Percentiles rank a stretch among this genome's conserved stretches.
These are phyloP conservation scores for Trogon melanurus DNA, from an alignment of 2,113 vertebrate genomes.

Conservation along the genomic window DNA sequence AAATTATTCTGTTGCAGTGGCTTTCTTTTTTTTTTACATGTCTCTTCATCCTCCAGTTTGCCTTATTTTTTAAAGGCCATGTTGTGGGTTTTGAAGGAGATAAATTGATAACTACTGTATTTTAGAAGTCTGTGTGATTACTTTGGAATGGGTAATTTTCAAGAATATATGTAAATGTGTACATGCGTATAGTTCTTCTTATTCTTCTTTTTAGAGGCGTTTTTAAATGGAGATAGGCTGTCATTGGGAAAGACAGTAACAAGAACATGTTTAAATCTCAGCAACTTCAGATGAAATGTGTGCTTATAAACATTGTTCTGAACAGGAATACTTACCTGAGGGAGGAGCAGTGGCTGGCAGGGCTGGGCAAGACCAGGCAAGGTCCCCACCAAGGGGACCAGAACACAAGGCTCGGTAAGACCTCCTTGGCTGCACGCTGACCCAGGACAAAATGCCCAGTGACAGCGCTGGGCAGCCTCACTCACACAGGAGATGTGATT, in stretches of 20 bases:
- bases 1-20: constrained; percentile 31
- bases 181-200: background rate
- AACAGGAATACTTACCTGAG: background rate
- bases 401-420: background rate
- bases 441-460: background rate
- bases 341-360: background rate
- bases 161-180: background rate
- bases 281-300: background rate
- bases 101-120: constrained; percentile 27
- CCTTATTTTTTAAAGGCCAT: background rate
- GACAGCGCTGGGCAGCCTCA: background rate
- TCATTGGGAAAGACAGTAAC: background rate
- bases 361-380: background rate
- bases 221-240: background rate
- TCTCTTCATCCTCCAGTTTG: background rate
- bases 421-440: background rate
- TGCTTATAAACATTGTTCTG: background rate
- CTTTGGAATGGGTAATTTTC: constrained; percentile 11
- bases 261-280: background rate
- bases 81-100: background rate
- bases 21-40: background rate
- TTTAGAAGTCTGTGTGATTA: constrained; percentile 14
- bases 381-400: background rate
- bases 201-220: background rate
- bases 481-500: background rate